Conservation (phyloP, 2,888 invertebrate species). For the Andrena trimmerana region DNA sequence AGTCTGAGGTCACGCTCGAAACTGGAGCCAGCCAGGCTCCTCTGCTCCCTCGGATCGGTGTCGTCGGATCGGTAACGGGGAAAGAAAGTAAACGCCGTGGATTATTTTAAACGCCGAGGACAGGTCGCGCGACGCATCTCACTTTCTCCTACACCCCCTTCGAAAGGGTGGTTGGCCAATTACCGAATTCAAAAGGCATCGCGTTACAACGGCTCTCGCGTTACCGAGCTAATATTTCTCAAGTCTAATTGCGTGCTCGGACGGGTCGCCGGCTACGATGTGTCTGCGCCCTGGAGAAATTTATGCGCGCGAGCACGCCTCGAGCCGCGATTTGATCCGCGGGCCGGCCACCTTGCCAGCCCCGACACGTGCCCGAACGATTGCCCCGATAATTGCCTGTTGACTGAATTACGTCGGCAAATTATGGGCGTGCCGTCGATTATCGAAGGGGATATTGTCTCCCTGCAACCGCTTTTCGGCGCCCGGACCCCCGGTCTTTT, state of each 20-base stretch:
- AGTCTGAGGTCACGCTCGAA: no score
- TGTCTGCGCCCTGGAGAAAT: slow-evolving; percentile 56
- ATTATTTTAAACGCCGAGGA: slow-evolving; percentile 68
- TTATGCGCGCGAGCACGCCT: slow-evolving; percentile 37
- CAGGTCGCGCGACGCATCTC: slow-evolving; percentile 40
- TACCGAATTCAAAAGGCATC: slow-evolving; percentile 75
- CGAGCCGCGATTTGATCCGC: slow-evolving; percentile 4
- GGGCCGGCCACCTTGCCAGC: background rate
- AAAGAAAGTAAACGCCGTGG: slow-evolving; percentile 1
- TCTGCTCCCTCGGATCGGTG: no score
- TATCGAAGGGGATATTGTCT: slow-evolving; percentile 23
- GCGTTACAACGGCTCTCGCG: slow-evolving; percentile 66
- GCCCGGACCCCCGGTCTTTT: background rate
- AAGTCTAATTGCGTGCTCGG: slow-evolving; percentile 67
- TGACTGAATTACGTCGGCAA: slow-evolving; percentile 36
- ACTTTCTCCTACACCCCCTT: slow-evolving; percentile 41
- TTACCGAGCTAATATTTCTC: slow-evolving; percentile 73
- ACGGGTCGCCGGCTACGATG: slow-evolving; percentile 35
- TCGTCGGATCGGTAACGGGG: no score
- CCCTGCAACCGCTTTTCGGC: background rate
- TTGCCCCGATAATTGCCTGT: slow-evolving; percentile 47
- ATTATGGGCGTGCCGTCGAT: slow-evolving; percentile 42
- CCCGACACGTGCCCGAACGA: slow-evolving; percentile 18
- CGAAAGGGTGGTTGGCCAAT: slow-evolving; percentile 52
- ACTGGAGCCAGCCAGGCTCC: no score